Evolutionary conservation across 2,113 vertebrate species (phyloP), one percentile per base, ranked within the genome.

Genomic region (Toxotes jaculatrix): DNA sequence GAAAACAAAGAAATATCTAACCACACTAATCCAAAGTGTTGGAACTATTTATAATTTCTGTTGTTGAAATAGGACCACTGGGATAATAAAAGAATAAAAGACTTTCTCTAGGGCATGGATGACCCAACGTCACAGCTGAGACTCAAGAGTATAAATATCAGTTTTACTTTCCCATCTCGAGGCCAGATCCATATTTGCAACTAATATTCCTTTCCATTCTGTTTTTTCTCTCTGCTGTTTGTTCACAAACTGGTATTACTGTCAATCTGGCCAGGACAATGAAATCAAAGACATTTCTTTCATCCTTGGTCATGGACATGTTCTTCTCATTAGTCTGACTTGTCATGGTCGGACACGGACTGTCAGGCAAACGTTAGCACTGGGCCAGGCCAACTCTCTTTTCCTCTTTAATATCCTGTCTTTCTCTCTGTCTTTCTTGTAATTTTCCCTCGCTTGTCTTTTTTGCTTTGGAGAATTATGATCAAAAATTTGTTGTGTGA

Each of bases 241-340:
- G 77, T 90, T 85, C 74, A 63, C 72, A 88, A 76, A 87, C 51
- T 82, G 81, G 64, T 68, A 82, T 87, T 63, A 47, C 67, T 77
- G 81, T 79, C 80, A 77, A 82, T 91, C 83, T 89, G 88, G 89
- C 84, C 82, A 2, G 45, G 70, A 79, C 83, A 82, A 51, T 79
- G 78, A 91, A 93, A 88, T 88, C 68, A 1, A 36, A 89, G 77
- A 80, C 77, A 74, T 88, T 81, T 90, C 83, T 91, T 92, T 92
- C 84, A 89, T 91, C 88, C 71, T 55, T 12, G 43, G 66, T 87
- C 83, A 53, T 45, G 77, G 62, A 88, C 92, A 94, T 87, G 79
- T 66, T 91, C 87, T 88, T 90, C 81, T 84, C 68, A 80, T 91
- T 92, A 93, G 80, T 81, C 43, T 77, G 79, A 90, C 43, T 84